Base-by-base conservation (phyloP, 1,140 invertebrate species). In the Reticulitermes speratus region DNA sequence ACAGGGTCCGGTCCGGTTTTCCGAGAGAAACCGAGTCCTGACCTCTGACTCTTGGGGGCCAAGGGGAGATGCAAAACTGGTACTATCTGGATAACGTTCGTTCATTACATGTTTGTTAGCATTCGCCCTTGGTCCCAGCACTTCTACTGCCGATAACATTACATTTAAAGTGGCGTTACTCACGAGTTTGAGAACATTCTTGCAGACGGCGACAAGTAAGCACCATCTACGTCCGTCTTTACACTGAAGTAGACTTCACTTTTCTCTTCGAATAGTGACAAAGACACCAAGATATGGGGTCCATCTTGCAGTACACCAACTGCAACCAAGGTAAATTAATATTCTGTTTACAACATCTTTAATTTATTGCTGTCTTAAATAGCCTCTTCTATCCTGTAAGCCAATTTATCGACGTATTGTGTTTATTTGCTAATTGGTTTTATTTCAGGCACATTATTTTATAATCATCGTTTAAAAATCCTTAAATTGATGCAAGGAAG, bases 41-140 rank as follows among this genome's bases (percentile, higher is more conserved):
- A 75, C 65, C 65, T 30, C 65, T 14, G 65, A 75, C 65, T 5
- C 25, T 75, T 14, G 1, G 65, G n/a, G 65, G 65, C 65, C 65
- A 75, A 75, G 65, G 65, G 65, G 65, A 75, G 65, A 75, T 30
- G 65, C 65, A 30, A 75, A 75, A 75, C 65, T 30, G 65, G 65
- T 75, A 75, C 5, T 2, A 75, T 75, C 65, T 30, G 65, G 65
- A 9, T 25, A 0, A 8, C 5, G 0, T 30, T 30, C 25, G 9
- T n/a, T 14, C 19, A 55, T 48, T 48, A 16, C 48, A 48, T 55
- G 52, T 55, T 55, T 55, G 52, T 21, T 21, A 55, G 52, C 52
- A 55, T 55, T 48, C 65, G 65, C 65, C 65, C 65, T 75, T 75
- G 65, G n/a, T 0, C 7, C 65, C n/a, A 30, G 9, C 65, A 75